A percentile compares a stretch with the other conserved stretches of the same genome.
Evolutionary conservation across 2,113 vertebrate genomes (phyloP).

Genomic region (Marmota flaviventris): DNA sequence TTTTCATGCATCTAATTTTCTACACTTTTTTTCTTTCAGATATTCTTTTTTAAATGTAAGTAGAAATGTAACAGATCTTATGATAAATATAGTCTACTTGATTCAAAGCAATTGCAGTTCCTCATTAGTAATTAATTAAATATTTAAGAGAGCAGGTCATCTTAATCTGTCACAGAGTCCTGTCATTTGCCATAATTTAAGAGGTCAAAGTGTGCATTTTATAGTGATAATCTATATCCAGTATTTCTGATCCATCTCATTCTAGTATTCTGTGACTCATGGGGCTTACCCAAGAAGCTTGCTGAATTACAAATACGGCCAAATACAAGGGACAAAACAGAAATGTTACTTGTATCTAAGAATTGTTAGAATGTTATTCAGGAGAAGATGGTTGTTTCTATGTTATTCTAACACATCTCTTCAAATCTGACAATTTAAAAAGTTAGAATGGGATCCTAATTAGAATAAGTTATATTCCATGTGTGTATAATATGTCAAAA

Average conservation of each 20-base stretch:
- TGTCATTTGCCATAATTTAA: slow-evolving; percentile 61
- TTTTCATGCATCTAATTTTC: slow-evolving; percentile 70
- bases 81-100: slow-evolving; percentile 71
- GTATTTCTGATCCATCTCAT: slow-evolving; percentile 21
- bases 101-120: slow-evolving; percentile 70
- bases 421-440: slow-evolving; percentile 1
- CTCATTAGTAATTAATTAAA: slow-evolving; percentile 80
- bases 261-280: slow-evolving; percentile 1
- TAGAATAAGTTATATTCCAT: too few species aligned
- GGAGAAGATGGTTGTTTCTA: neutral
- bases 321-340: neutral
- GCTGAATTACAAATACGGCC: slow-evolving; percentile 19
- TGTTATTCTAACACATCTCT: neutral
- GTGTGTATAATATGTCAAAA: too few species aligned
- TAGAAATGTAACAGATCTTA: slow-evolving; percentile 69
- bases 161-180: slow-evolving; percentile 70
- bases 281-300: neutral
- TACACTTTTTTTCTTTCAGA: slow-evolving; percentile 50
- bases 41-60: slow-evolving; percentile 67
- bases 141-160: slow-evolving; percentile 70
- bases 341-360: neutral
- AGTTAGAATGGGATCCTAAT: neutral
- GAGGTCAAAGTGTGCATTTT: slow-evolving; percentile 48
- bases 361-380: neutral
- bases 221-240: neutral